Evolutionary conservation across 2,797 vertebrate genomes (phyloP).

Genomic region (Allobates femoralis): DNA sequence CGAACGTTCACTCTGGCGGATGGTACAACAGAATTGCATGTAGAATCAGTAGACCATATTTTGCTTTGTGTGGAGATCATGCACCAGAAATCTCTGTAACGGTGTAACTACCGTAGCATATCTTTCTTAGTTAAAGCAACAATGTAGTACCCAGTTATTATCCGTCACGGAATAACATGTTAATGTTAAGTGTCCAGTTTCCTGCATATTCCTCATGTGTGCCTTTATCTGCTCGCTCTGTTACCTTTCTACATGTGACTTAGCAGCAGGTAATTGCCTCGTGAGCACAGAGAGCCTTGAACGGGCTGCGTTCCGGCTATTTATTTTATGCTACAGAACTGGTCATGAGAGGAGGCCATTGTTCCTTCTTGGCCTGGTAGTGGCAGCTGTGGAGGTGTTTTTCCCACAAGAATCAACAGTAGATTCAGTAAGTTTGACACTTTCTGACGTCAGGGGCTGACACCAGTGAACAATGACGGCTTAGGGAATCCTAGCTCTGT

Average conservation of each 20-base stretch:
- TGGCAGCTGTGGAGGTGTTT: constrained; percentile 56
- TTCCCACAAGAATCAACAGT: constrained; percentile 61
- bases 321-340: constrained; percentile 55
- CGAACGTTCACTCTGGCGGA: no score
- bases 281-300: constrained; percentile 58
- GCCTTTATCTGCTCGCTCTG: not conserved
- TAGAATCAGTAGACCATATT: not conserved
- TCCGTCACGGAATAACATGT: not conserved
- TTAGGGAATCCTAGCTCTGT: constrained; percentile 25
- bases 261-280: constrained; percentile 47
- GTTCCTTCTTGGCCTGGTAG: constrained; percentile 41
- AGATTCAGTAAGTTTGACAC: constrained; percentile 30
- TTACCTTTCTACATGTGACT: constrained; percentile 39
- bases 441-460: constrained; percentile 52
- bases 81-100: not conserved
- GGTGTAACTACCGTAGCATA: not conserved
- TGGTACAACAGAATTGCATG: not conserved
- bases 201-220: not conserved
- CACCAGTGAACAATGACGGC: constrained; percentile 52
- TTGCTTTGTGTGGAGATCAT: not conserved
- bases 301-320: constrained; percentile 46
- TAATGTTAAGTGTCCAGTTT: not conserved
- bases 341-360: constrained; percentile 58
- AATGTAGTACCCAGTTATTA: not conserved
- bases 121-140: not conserved